Evolutionary conservation across 2,113 vertebrate genomes (phyloP).

Genomic region (Himantopus leucocephalus): DNA sequence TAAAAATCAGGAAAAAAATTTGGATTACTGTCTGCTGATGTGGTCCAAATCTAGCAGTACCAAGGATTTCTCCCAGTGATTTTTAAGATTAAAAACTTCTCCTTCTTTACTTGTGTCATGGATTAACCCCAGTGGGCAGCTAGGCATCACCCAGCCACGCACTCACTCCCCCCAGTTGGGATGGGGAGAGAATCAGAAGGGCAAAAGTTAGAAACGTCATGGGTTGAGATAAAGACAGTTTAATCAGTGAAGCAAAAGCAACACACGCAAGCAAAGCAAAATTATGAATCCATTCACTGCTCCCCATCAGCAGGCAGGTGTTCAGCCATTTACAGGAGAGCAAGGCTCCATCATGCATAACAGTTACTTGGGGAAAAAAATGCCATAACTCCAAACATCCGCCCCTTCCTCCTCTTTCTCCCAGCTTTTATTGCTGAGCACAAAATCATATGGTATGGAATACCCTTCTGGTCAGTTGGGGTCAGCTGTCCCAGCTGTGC

Average conservation of each 20-base stretch:
- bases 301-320: not conserved
- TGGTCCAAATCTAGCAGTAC: not conserved
- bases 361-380: not conserved
- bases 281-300: not conserved
- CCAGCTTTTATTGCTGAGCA: not conserved
- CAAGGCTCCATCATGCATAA: accelerated
- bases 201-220: not conserved
- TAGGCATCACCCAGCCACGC: accelerated
- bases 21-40: not conserved
- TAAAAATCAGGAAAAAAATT: not conserved
- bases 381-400: accelerated
- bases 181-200: not conserved
- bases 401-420: not conserved
- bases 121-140: not conserved
- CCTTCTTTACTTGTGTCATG: not conserved
- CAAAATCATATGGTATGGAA: not conserved
- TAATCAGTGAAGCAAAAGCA: not conserved
- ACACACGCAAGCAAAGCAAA: accelerated
- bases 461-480: not conserved
- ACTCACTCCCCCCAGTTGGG: accelerated
- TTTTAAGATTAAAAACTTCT: not conserved
- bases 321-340: not conserved
- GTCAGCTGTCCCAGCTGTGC: not conserved
- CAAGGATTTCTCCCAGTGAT: not conserved
- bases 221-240: not conserved